These are phyloP conservation scores for Isaurus tuberculatus DNA, from an alignment of 92 coral and sea anemone genomes.

Conservation along the genomic window DNA sequence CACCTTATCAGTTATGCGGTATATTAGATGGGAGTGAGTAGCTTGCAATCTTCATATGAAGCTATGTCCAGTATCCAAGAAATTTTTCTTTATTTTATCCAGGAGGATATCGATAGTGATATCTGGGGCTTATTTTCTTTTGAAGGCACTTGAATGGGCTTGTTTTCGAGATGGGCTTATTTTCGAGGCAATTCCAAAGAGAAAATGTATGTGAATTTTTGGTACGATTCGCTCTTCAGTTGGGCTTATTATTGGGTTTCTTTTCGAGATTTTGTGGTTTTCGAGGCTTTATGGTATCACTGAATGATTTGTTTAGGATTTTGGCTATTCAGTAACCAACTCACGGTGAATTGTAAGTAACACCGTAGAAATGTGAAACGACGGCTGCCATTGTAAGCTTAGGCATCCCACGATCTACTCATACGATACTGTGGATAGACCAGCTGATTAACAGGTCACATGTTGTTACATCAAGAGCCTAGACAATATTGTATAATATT, in stretches of 20 bases:
- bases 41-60: slow-evolving; percentile 41
- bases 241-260: slow-evolving; percentile 3
- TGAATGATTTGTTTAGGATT: slow-evolving; percentile 26
- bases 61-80: slow-evolving; percentile 42
- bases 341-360: slow-evolving; percentile 21
- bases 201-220: slow-evolving; percentile 18
- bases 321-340: slow-evolving; percentile 27
- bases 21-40: slow-evolving; percentile 40
- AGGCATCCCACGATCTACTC: slow-evolving; percentile 32
- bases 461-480: slow-evolving; percentile 29
- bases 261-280: slow-evolving; percentile 22
- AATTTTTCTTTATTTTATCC: slow-evolving; percentile 38
- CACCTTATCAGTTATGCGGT: slow-evolving; percentile 24
- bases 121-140: slow-evolving; percentile 37
- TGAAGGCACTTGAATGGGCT: slow-evolving; percentile 32
- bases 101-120: slow-evolving; percentile 46
- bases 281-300: slow-evolving; percentile 31
- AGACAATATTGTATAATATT: slow-evolving; percentile 22
- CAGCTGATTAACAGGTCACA: slow-evolving; percentile 37
- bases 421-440: slow-evolving; percentile 33
- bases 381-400: slow-evolving; percentile 32
- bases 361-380: slow-evolving; percentile 33
- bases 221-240: slow-evolving; percentile 17
- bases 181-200: slow-evolving; percentile 31
- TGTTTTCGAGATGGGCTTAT: slow-evolving; percentile 16